A percentile compares a stretch with the other conserved stretches of the same genome.
Evolutionary conservation across 1,140 invertebrate species (phyloP).

Genomic region (Procambarus virginalis): DNA sequence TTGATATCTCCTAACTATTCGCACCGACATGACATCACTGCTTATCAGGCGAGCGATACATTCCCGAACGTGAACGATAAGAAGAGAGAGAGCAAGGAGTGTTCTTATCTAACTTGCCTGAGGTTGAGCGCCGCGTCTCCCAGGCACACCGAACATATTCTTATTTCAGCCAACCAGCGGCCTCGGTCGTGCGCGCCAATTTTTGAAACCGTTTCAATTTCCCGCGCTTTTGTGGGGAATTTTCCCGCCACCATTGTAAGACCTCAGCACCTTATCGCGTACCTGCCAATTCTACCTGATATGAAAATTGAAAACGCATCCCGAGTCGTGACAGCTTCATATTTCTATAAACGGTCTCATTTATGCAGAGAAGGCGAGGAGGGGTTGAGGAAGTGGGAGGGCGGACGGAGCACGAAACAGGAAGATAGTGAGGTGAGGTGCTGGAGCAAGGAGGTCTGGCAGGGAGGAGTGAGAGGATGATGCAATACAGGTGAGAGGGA

Average conservation of each 20-base stretch:
- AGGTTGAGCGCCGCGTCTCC: slow-evolving; percentile 27
- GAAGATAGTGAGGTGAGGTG: not conserved
- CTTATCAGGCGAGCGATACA: slow-evolving; percentile 65
- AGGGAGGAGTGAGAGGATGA: not conserved
- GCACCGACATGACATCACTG: slow-evolving; percentile 51
- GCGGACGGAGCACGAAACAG: slow-evolving; percentile 33
- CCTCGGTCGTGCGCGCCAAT: slow-evolving; percentile 51
- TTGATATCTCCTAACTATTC: slow-evolving; percentile 64
- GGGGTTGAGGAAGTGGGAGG: slow-evolving; percentile 22
- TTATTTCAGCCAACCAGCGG: slow-evolving; percentile 52
- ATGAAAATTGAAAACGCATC: slow-evolving; percentile 68
- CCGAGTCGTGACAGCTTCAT: slow-evolving; percentile 62
- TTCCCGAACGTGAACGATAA: slow-evolving; percentile 62
- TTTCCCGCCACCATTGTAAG: slow-evolving; percentile 64
- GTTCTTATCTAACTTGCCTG: slow-evolving; percentile 62
- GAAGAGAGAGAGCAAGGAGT: slow-evolving; percentile 58
- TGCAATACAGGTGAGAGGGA: not conserved
- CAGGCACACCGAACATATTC: slow-evolving; percentile 37
- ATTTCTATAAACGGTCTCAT: slow-evolving; percentile 68
- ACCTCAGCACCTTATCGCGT: slow-evolving; percentile 62
- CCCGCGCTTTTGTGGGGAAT: slow-evolving; percentile 64
- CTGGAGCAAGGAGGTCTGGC: not conserved
- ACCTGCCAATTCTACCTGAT: slow-evolving; percentile 66
- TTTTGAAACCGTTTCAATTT: slow-evolving; percentile 67
- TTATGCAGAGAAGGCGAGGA: slow-evolving; percentile 44